Conservation (phyloP, 2,113 vertebrate genomes). For the Nanger granti region DNA sequence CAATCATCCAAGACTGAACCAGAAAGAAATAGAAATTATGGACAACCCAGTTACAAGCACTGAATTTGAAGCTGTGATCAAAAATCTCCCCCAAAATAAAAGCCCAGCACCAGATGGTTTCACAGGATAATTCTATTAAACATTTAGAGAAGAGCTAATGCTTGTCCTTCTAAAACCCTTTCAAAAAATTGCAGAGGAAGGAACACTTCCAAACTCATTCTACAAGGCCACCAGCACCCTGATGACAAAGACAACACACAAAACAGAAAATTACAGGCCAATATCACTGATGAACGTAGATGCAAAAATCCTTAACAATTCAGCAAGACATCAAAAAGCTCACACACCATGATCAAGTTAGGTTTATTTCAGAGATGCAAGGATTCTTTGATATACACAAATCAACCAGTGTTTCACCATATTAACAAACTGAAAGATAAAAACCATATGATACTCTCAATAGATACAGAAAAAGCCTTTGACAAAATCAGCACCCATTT, state of each 20-base stretch:
- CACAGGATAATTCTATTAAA: background rate
- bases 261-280: background rate
- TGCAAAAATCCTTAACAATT: background rate
- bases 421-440: background rate
- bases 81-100: background rate
- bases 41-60: background rate
- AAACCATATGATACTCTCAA: background rate
- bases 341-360: background rate
- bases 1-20: background rate
- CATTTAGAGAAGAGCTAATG: background rate
- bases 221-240: fast-evolving
- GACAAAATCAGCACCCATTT: background rate
- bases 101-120: background rate
- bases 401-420: background rate
- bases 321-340: background rate
- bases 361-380: background rate
- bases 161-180: background rate
- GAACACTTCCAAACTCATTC: background rate
- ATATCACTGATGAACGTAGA: background rate
- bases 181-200: background rate
- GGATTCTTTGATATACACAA: background rate
- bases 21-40: background rate
- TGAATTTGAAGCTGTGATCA: background rate
- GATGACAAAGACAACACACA: background rate
- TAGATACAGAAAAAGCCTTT: background rate